Evolutionary conservation across 2,113 vertebrate species (phyloP).

Genomic region (Argyrosomus japonicus): DNA sequence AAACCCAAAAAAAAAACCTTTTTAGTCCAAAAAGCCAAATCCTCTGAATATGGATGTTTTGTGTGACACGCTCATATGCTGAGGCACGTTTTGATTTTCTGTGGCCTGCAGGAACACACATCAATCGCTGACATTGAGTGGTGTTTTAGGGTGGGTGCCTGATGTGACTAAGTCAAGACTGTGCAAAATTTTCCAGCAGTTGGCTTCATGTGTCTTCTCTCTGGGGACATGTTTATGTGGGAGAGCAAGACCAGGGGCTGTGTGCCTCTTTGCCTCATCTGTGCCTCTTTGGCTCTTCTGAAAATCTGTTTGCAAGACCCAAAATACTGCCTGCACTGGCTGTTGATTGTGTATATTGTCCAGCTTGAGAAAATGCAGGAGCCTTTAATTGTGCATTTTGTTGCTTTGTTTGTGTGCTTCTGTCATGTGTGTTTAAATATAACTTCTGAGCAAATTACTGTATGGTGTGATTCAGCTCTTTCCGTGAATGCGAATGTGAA

Average conservation of each 20-base stretch:
- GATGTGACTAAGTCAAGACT: slow-evolving; percentile 58
- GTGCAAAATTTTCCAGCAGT: slow-evolving; percentile 57
- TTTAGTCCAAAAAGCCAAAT: slow-evolving; percentile 27
- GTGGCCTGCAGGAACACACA: slow-evolving; percentile 44
- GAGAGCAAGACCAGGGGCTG: slow-evolving; percentile 11
- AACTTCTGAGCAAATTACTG: slow-evolving; percentile 5
- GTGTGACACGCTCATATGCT: slow-evolving; percentile 51
- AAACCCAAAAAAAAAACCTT: neutral
- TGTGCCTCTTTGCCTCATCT: slow-evolving; percentile 2
- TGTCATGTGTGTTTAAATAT: slow-evolving; percentile 43
- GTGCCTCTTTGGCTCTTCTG: slow-evolving; percentile 22
- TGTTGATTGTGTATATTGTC: slow-evolving; percentile 27
- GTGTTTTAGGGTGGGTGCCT: slow-evolving; percentile 51
- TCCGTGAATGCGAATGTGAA: slow-evolving; percentile 24
- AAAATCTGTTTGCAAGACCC: slow-evolving; percentile 20
- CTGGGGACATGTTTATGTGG: slow-evolving; percentile 36
- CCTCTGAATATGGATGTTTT: slow-evolving; percentile 62
- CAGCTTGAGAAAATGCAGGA: slow-evolving; percentile 58
- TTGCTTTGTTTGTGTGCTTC: slow-evolving; percentile 50
- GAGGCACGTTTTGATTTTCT: slow-evolving; percentile 54
- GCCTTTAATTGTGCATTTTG: slow-evolving; percentile 27
- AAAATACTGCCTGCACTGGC: slow-evolving; percentile 19
- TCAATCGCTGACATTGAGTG: slow-evolving; percentile 56
- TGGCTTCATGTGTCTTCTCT: slow-evolving; percentile 36
- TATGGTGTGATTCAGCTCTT: slow-evolving; percentile 32